Evolutionary conservation across 37 sponge, comb jelly and placozoan species (phyloP).

Genomic region (Amphimedon queenslandica): DNA sequence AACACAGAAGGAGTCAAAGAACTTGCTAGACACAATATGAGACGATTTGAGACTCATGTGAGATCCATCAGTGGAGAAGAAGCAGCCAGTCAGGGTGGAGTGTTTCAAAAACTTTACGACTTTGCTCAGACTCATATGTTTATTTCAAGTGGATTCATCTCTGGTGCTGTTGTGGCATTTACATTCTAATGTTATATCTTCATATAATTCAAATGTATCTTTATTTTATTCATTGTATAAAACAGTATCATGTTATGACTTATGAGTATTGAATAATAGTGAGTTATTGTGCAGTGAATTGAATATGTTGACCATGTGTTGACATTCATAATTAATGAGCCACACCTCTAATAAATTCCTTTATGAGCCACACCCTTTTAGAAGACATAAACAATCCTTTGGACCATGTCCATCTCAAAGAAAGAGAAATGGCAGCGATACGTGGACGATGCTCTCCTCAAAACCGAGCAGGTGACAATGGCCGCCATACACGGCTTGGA

Average conservation of each 20-base stretch:
- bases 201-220: too few relatives aligned
- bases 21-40: constrained; percentile 15
- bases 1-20: constrained; percentile 41
- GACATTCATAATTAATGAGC: too few relatives aligned
- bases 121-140: constrained; percentile 22
- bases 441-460: constrained; percentile 64
- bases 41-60: constrained; percentile 11
- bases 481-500: constrained; percentile 79
- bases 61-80: background rate
- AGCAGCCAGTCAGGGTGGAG: background rate
- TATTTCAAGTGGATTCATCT: constrained; percentile 48
- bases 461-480: constrained; percentile 64
- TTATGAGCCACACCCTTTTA: background rate
- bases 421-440: constrained; percentile 65
- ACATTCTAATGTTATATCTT: too few relatives aligned
- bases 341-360: too few relatives aligned
- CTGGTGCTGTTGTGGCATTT: constrained; percentile 43
- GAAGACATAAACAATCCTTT: background rate
- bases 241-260: too few relatives aligned
- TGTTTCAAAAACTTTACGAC: background rate
- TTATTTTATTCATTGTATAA: too few relatives aligned
- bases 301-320: too few relatives aligned
- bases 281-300: too few relatives aligned
- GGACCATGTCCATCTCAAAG: constrained; percentile 1
- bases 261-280: too few relatives aligned